Base-by-base conservation (phyloP, 1,140 invertebrate species). In the Cotesia typhae region DNA sequence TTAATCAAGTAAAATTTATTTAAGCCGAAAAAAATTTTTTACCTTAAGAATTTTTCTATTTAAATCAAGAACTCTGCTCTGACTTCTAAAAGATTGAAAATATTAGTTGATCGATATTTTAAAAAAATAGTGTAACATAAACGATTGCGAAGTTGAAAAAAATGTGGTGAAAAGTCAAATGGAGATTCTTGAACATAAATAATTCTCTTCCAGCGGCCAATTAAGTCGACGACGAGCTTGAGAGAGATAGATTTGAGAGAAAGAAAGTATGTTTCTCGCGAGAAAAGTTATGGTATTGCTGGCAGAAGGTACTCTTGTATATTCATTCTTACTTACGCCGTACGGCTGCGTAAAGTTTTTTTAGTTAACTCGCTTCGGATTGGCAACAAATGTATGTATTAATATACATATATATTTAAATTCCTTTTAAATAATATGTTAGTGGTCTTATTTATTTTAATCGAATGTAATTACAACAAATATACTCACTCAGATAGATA, bases 311-410 rank as follows among this genome's bases (percentile, higher is more conserved):
- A 51, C 61, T 14, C 47, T 55, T 47, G 63, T 35, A 55, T 64
- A 71, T 71, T 51, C 70, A 71, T 71, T 71, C 65, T 71, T 61
- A 71, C 65, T 71, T 71, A 71, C 61, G 53, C 53, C 17, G 53
- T 9, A 55, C 37, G 57, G 59, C n/a, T 20, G 70, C 41, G 70
- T 65, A 65, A 71, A 71, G 61, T 53, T 71, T 51, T 71, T 64
- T 17, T 38, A 55, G 60, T 52, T 17, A 53, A 63, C 41, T 64
- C 60, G 41, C 53, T 63, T 47, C 35, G 14, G 60, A 35, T 28
- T 41, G 12, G 47, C 41, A 37, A 51, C 64, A 66, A 66, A 57
- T 65, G 57, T 37, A 41, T 10, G 28, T 28, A 28, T 3, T 1
- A 28, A 28, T 10, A 61, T n/a, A 70, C 61, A 57, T 65, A 17